These are phyloP conservation scores for Drosophila prostipennis DNA, from an alignment of 2,888 invertebrate species.

Conservation along the genomic window DNA sequence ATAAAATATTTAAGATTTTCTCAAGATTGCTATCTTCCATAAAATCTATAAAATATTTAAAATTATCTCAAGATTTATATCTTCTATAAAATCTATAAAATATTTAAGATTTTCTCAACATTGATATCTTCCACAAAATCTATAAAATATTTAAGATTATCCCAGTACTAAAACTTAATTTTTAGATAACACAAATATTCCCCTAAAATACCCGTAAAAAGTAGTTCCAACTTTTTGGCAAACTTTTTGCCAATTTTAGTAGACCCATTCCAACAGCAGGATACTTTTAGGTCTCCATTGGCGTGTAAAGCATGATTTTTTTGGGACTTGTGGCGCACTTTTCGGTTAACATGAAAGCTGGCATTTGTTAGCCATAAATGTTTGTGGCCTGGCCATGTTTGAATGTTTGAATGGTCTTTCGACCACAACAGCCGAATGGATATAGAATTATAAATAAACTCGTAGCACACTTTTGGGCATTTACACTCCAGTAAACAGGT, in stretches of 20 bases:
- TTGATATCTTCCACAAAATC: neutral
- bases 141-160: neutral
- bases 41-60: too few species aligned
- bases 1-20: too few species aligned
- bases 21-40: neutral
- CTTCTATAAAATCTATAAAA: neutral
- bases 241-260: slow-evolving; percentile 14
- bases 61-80: too few species aligned
- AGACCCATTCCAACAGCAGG: neutral
- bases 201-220: neutral
- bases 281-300: slow-evolving; percentile 53
- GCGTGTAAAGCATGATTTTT: slow-evolving; percentile 70
- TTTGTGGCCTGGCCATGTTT: slow-evolving; percentile 68
- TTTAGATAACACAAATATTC: slow-evolving; percentile 2
- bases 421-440: slow-evolving; percentile 42
- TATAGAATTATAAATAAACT: slow-evolving; percentile 43
- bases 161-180: neutral
- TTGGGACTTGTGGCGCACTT: slow-evolving; percentile 45
- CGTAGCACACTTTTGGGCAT: slow-evolving; percentile 67
- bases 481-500: slow-evolving; percentile 60
- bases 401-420: slow-evolving; percentile 35
- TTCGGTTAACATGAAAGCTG: slow-evolving; percentile 69
- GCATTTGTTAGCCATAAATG: slow-evolving; percentile 76
- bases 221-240: slow-evolving; percentile 6
- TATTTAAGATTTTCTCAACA: neutral